phyloP scores from a whole-genome alignment of 1,140 invertebrate genomes.

The Caenorhabditis latens region DNA sequence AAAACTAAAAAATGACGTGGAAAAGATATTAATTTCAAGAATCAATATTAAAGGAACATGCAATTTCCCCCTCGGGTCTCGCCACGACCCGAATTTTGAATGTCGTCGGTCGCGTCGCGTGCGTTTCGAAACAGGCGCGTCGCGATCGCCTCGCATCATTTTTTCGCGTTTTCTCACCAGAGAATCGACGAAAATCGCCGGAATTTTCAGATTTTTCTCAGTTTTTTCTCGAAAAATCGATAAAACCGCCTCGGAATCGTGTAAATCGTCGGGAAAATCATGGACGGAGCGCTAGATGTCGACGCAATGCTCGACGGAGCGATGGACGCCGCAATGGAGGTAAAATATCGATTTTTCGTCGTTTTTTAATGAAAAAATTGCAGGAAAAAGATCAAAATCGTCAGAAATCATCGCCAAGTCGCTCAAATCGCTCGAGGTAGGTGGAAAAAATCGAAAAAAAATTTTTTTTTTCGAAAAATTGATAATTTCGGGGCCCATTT shows the following conservation, averaged over 20 bases:
- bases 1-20: too few species aligned
- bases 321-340: conserved; percentile 2
- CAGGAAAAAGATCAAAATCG: neutral
- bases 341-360: neutral
- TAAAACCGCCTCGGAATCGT: neutral
- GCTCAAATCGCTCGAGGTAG: neutral
- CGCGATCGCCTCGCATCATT: neutral
- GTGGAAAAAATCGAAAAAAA: neutral
- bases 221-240: neutral
- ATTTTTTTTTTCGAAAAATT: too few species aligned
- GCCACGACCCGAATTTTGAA: neutral
- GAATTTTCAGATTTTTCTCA: too few species aligned
- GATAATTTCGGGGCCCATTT: too few species aligned
- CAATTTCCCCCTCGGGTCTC: neutral
- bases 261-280: neutral
- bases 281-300: neutral
- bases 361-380: neutral
- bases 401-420: neutral
- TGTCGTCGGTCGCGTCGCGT: neutral
- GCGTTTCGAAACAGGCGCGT: neutral
- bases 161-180: neutral
- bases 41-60: neutral
- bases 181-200: too few species aligned
- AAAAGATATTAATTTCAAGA: neutral
- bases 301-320: neutral